Evolutionary conservation across 2,113 vertebrate genomes (phyloP).

Genomic region (Sphyrna mokarran): DNA sequence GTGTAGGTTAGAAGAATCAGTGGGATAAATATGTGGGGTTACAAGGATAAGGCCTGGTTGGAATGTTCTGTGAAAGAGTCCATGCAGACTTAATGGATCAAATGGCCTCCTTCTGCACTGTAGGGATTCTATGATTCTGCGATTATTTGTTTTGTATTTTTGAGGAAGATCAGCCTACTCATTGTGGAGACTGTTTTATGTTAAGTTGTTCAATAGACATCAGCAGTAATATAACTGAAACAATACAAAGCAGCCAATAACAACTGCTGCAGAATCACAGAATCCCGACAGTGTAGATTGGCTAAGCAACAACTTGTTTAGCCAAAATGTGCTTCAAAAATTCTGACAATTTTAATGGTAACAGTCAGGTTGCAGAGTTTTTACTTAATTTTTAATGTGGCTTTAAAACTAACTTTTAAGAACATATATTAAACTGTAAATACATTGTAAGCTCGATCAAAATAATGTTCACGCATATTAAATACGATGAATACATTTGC

Average conservation of each 20-base stretch:
- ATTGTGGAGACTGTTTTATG: not conserved
- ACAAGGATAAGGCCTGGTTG: too few relatives aligned
- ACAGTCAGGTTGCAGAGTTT: not conserved
- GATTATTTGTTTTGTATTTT: not conserved
- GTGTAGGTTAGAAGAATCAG: too few relatives aligned
- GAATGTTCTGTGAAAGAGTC: too few relatives aligned
- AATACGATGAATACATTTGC: not conserved
- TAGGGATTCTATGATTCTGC: too few relatives aligned
- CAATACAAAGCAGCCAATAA: not conserved
- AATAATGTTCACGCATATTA: not conserved
- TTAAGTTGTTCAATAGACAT: not conserved
- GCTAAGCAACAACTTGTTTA: not conserved
- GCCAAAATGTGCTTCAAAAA: not conserved
- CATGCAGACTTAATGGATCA: too few relatives aligned
- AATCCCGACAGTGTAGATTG: too few relatives aligned
- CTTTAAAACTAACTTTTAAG: not conserved
- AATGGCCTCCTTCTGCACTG: too few relatives aligned
- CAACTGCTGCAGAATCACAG: not conserved
- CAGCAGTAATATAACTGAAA: not conserved
- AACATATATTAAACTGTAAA: conserved; percentile 16
- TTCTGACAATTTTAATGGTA: not conserved
- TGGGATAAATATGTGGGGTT: too few relatives aligned
- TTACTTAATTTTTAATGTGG: not conserved
- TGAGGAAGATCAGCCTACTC: not conserved
- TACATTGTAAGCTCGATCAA: not conserved